phyloP scores from a whole-genome alignment of 30 jellyfish, hydroid and myxozoan genomes.

The Hydra vulgaris region DNA sequence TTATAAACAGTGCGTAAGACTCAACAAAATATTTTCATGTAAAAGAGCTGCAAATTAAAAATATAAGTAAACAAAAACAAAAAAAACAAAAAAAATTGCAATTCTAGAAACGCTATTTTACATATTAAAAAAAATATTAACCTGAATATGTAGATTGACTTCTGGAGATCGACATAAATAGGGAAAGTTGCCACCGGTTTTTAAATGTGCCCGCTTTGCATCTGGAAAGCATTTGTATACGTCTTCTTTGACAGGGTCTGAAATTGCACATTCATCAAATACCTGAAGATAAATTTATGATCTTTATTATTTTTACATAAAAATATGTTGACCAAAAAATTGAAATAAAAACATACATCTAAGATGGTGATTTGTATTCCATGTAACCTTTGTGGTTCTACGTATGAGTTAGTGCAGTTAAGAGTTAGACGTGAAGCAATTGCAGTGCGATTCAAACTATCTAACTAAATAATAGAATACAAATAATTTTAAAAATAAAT shows the following conservation, averaged over 20 bases:
- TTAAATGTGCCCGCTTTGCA: slow-evolving; percentile 88
- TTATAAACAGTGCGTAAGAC: too few relatives aligned
- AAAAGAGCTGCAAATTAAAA: too few relatives aligned
- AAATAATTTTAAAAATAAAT: not conserved
- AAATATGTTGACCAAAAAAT: not conserved
- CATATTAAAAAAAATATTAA: too few relatives aligned
- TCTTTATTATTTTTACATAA: too few relatives aligned
- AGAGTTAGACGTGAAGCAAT: slow-evolving; percentile 90
- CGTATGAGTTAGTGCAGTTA: slow-evolving; percentile 82
- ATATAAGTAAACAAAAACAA: too few relatives aligned
- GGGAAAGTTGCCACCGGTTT: slow-evolving; percentile 94
- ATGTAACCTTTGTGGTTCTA: slow-evolving; percentile 87
- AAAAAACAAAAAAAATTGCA: too few relatives aligned
- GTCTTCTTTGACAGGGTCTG: slow-evolving; percentile 91
- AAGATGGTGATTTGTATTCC: slow-evolving; percentile 76
- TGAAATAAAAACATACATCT: slow-evolving; percentile 72
- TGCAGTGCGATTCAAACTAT: slow-evolving; percentile 77
- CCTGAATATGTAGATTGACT: slow-evolving; percentile 88
- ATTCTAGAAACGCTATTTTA: too few relatives aligned
- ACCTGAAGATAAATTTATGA: slow-evolving; percentile 49
- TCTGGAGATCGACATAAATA: slow-evolving; percentile 92
- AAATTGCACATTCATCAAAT: slow-evolving; percentile 89
- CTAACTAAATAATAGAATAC: slow-evolving; percentile 41
- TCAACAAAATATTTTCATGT: too few relatives aligned
- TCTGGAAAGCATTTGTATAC: slow-evolving; percentile 90